phyloP scores from a whole-genome alignment of 2,797 vertebrate genomes.

The Triplophysa bombifrons region DNA sequence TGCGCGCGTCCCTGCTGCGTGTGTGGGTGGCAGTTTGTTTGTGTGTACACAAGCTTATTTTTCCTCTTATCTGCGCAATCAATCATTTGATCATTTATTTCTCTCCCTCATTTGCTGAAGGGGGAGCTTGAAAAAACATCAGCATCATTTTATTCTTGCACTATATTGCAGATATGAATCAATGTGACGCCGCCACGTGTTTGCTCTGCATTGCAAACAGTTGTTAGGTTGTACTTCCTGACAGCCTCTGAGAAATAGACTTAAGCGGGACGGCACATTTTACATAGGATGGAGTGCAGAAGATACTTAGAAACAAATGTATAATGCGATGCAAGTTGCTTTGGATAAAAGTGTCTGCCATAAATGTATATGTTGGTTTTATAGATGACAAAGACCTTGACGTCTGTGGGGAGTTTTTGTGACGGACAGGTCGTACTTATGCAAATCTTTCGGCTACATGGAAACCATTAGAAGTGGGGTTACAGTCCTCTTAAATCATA shows the following conservation, averaged over 20 bases:
- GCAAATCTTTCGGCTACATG: conserved; percentile 67
- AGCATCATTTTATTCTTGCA: conserved; percentile 53
- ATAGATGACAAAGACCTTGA: too few relatives aligned
- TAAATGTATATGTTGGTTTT: neutral
- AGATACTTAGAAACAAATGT: neutral
- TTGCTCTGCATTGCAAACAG: conserved; percentile 42
- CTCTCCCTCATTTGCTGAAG: conserved; percentile 39
- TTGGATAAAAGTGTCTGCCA: too few relatives aligned
- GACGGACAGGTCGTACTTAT: conserved; percentile 57
- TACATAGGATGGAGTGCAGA: conserved; percentile 22
- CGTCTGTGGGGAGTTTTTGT: too few relatives aligned
- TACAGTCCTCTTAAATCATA: conserved; percentile 56
- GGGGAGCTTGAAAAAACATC: conserved; percentile 57
- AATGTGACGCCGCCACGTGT: conserved; percentile 48
- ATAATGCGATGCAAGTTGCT: too few relatives aligned
- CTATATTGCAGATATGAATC: conserved; percentile 60
- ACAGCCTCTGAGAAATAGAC: conserved; percentile 40
- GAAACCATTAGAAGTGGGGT: conserved; percentile 50
- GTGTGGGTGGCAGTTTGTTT: conserved; percentile 32
- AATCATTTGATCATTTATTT: conserved; percentile 58
- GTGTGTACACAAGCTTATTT: conserved; percentile 35
- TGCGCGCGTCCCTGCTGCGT: conserved; percentile 21
- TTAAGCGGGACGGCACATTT: conserved; percentile 50
- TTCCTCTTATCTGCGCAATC: conserved; percentile 38
- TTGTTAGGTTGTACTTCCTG: conserved; percentile 49